Evolutionary conservation across 2,797 vertebrate species (phyloP).

Genomic region (Cetoscarus ocellatus): DNA sequence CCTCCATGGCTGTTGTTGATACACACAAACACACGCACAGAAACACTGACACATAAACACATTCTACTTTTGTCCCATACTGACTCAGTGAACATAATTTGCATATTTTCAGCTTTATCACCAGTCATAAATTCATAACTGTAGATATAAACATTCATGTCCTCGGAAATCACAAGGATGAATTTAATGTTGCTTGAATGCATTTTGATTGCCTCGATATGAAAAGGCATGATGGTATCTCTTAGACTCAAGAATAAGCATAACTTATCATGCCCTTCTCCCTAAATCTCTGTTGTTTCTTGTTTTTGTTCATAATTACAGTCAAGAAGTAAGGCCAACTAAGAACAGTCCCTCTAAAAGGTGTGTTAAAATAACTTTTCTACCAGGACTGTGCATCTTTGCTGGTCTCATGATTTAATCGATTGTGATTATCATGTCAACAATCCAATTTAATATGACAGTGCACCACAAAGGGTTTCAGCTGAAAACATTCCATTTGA

Average conservation of each 20-base stretch:
- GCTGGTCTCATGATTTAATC: too few species aligned
- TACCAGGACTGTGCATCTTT: too few species aligned
- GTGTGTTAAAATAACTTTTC: not conserved
- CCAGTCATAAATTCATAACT: slow-evolving; percentile 57
- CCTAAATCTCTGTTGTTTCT: too few species aligned
- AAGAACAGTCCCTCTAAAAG: not conserved
- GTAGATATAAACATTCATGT: slow-evolving; percentile 44
- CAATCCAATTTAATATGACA: too few species aligned
- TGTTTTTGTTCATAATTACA: too few species aligned
- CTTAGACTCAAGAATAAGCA: too few species aligned
- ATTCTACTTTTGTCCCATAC: slow-evolving; percentile 17
- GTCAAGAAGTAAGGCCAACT: not conserved
- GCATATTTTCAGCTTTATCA: slow-evolving; percentile 49
- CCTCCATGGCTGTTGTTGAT: not conserved
- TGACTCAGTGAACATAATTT: slow-evolving; percentile 43
- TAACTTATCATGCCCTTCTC: too few species aligned
- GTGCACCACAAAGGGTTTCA: too few species aligned
- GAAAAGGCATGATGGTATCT: too few species aligned
- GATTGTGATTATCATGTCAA: too few species aligned
- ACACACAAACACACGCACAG: not conserved
- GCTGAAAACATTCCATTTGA: too few species aligned
- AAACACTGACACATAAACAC: not conserved
- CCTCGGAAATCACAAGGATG: slow-evolving; percentile 44
- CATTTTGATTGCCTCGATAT: slow-evolving; percentile 25
- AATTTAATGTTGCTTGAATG: slow-evolving; percentile 36